A percentile compares a stretch with the other conserved stretches of the same genome.
Conservation (phyloP, 2,113 vertebrate genomes). For the Phainopepla nitens region DNA sequence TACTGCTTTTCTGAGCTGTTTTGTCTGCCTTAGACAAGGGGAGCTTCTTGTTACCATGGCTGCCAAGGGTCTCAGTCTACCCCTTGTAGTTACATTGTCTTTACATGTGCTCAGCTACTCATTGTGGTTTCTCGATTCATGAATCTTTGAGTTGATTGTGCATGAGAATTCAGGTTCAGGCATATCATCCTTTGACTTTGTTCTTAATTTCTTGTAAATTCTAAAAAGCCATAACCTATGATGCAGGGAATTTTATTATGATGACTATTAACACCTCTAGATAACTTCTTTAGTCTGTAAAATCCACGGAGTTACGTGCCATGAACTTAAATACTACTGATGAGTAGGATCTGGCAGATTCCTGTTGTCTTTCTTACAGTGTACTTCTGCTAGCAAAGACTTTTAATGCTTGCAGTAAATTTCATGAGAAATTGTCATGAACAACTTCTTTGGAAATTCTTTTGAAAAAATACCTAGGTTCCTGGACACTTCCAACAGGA, state of each 20-base stretch:
- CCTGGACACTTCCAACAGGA: neutral
- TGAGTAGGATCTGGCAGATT: neutral
- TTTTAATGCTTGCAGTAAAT: neutral
- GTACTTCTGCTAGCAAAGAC: neutral
- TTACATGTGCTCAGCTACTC: neutral
- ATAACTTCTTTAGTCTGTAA: neutral
- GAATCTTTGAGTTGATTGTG: neutral
- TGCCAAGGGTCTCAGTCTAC: neutral
- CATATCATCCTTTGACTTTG: neutral
- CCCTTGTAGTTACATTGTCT: neutral
- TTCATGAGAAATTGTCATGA: neutral
- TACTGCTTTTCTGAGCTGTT: neutral
- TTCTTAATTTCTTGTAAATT: neutral
- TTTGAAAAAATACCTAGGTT: neutral
- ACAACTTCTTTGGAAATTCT: neutral
- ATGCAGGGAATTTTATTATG: neutral
- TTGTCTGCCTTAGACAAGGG: neutral
- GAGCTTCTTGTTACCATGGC: neutral
- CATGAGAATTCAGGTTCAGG: neutral
- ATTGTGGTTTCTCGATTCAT: neutral
- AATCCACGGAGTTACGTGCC: neutral
- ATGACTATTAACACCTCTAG: neutral
- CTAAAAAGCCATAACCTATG: neutral
- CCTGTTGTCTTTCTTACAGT: neutral
- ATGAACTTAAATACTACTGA: neutral